phyloP scores from a whole-genome alignment of 1,140 invertebrate genomes.

The Rhyacophila brunnea region DNA sequence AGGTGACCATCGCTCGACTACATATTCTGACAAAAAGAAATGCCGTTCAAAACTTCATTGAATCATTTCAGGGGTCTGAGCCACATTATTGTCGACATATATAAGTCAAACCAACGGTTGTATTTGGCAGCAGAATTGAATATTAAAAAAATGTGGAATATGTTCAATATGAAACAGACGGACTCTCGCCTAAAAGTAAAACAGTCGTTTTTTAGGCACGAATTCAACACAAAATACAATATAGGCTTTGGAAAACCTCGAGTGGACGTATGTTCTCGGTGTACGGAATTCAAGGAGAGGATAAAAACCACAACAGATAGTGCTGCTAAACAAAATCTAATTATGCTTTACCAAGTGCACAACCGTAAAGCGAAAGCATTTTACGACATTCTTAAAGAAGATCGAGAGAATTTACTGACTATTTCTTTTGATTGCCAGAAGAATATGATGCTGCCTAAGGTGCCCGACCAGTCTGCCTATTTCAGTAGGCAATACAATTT shows the following conservation, averaged over 20 bases:
- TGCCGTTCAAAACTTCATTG: constrained; percentile 26
- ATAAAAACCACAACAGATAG: constrained; percentile 25
- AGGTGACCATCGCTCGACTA: neutral
- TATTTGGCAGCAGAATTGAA: constrained; percentile 30
- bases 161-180: constrained; percentile 20
- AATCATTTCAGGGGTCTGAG: constrained; percentile 31
- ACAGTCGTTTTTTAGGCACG: constrained; percentile 18
- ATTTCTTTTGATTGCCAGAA: constrained; percentile 37
- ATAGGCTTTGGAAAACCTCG: neutral
- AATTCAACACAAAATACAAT: constrained; percentile 28
- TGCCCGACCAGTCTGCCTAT: constrained; percentile 34
- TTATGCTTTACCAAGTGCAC: constrained; percentile 30
- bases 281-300: constrained; percentile 21
- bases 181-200: neutral
- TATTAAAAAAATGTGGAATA: constrained; percentile 26
- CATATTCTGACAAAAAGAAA: neutral
- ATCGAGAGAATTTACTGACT: constrained; percentile 29
- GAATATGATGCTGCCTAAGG: constrained; percentile 30
- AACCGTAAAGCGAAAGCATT: constrained; percentile 37
- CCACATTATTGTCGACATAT: constrained; percentile 35
- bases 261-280: constrained; percentile 2
- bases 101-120: constrained; percentile 26
- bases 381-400: constrained; percentile 31
- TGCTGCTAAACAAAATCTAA: constrained; percentile 24
- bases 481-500: constrained; percentile 33